Evolutionary conservation across 2,113 vertebrate genomes (phyloP).

Genomic region (Notothenia coriiceps): DNA sequence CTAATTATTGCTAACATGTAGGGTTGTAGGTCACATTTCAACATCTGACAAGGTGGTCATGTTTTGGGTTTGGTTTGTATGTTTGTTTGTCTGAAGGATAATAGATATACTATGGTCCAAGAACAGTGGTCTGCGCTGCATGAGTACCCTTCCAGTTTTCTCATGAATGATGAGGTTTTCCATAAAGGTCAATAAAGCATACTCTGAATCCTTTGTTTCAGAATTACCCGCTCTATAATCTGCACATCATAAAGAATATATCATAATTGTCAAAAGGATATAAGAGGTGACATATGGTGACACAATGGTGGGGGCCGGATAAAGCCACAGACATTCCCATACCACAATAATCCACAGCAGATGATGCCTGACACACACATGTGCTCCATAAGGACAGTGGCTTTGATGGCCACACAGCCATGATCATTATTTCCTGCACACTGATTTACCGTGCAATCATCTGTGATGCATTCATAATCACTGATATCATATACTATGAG

Average conservation of each 20-base stretch:
- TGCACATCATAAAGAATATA: slow-evolving; percentile 5
- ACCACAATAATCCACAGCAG: slow-evolving; percentile 76
- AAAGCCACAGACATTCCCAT: slow-evolving; percentile 71
- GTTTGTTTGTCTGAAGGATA: too few relatives aligned
- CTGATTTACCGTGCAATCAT: slow-evolving; percentile 44
- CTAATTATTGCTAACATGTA: too few relatives aligned
- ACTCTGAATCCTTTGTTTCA: background rate
- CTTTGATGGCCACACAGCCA: slow-evolving; percentile 66
- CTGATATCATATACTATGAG: slow-evolving; percentile 14
- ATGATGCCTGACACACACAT: slow-evolving; percentile 72
- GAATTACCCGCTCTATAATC: background rate
- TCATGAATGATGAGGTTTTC: background rate
- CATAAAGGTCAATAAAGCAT: background rate
- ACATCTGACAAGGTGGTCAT: too few relatives aligned
- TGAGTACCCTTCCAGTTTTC: background rate
- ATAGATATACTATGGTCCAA: too few relatives aligned
- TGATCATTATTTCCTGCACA: slow-evolving; percentile 48
- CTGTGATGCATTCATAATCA: slow-evolving; percentile 31
- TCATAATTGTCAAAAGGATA: slow-evolving; percentile 25
- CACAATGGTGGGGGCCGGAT: slow-evolving; percentile 61
- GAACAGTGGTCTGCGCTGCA: too few relatives aligned
- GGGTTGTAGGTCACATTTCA: background rate
- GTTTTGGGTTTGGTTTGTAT: too few relatives aligned
- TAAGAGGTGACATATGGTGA: slow-evolving; percentile 57
- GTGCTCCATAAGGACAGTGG: slow-evolving; percentile 52